Evolutionary conservation across 1,140 invertebrate species (phyloP).

Genomic region (Chrysopa pallens): DNA sequence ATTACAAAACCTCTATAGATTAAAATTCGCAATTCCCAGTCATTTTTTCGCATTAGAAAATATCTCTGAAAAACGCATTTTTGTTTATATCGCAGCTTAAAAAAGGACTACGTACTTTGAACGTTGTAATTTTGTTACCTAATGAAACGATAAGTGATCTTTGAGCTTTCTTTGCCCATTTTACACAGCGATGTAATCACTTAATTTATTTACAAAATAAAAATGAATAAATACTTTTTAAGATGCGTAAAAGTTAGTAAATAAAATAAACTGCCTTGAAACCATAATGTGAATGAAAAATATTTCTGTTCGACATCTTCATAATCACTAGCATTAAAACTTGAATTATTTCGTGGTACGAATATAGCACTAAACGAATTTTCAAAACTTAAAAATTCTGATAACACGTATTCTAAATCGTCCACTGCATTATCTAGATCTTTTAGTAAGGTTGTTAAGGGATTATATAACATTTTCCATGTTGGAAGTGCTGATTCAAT

Average conservation of each 20-base stretch:
- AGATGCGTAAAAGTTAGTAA: constrained; percentile 28
- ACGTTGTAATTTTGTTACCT: too few relatives aligned
- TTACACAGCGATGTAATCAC: too few relatives aligned
- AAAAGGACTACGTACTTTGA: too few relatives aligned
- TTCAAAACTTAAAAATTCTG: constrained; percentile 26
- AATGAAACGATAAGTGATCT: too few relatives aligned
- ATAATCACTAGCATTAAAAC: constrained; percentile 23
- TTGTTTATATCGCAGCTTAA: too few relatives aligned
- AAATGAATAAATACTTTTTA: constrained; percentile 17
- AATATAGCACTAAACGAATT: constrained; percentile 30
- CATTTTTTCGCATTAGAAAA: too few relatives aligned
- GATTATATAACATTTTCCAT: constrained; percentile 33
- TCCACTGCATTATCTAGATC: constrained; percentile 26
- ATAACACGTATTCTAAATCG: constrained; percentile 24
- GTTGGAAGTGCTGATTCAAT: constrained; percentile 22
- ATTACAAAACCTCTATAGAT: too few relatives aligned
- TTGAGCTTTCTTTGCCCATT: too few relatives aligned
- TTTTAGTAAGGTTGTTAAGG: constrained; percentile 27
- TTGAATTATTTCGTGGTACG: constrained; percentile 22
- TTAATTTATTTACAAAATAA: too few relatives aligned
- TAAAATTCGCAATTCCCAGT: too few relatives aligned
- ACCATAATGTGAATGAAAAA: constrained; percentile 32
- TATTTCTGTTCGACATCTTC: constrained; percentile 18
- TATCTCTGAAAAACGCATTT: too few relatives aligned
- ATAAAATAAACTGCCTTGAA: constrained; percentile 33